These are phyloP conservation scores for Hyla sarda DNA, from an alignment of 2,113 vertebrate species.

Conservation along the genomic window DNA sequence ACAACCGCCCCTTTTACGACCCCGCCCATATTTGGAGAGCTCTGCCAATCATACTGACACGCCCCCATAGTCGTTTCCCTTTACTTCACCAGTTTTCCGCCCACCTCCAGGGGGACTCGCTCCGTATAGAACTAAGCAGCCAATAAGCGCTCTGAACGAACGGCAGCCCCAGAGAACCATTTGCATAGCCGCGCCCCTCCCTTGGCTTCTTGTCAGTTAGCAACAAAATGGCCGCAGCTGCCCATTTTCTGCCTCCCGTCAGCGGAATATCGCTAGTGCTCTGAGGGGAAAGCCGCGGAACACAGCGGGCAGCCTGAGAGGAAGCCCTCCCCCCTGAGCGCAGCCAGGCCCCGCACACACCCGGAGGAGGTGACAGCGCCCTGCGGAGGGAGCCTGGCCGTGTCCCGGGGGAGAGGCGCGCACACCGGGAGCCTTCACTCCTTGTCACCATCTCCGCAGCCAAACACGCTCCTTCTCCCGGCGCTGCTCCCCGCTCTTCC, in stretches of 20 bases:
- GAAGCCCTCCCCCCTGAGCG: background rate
- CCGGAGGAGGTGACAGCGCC: slow-evolving; percentile 16
- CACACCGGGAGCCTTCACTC: background rate
- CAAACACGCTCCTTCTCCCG: no score
- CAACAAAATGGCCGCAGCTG: slow-evolving; percentile 57
- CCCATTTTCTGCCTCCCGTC: slow-evolving; percentile 34
- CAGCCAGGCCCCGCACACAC: slow-evolving; percentile 3
- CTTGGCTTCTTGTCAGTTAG: slow-evolving; percentile 53
- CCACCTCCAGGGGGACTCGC: background rate
- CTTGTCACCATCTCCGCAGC: no score
- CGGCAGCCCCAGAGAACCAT: background rate
- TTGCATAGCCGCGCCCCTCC: slow-evolving; percentile 21
- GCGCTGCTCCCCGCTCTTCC: slow-evolving; percentile 4
- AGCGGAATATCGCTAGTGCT: slow-evolving; percentile 25
- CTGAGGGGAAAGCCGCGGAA: slow-evolving; percentile 26
- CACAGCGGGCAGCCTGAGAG: background rate
- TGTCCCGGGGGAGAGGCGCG: slow-evolving; percentile 43
- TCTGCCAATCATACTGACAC: background rate
- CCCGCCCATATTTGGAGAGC: background rate
- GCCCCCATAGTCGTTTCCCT: background rate
- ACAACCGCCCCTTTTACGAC: no score
- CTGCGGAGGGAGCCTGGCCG: slow-evolving; percentile 30
- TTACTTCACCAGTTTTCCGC: background rate
- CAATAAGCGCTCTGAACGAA: background rate
- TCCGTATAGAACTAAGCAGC: background rate